Conservation (phyloP, 2,797 vertebrate species). For the Scyliorhinus canicula region DNA sequence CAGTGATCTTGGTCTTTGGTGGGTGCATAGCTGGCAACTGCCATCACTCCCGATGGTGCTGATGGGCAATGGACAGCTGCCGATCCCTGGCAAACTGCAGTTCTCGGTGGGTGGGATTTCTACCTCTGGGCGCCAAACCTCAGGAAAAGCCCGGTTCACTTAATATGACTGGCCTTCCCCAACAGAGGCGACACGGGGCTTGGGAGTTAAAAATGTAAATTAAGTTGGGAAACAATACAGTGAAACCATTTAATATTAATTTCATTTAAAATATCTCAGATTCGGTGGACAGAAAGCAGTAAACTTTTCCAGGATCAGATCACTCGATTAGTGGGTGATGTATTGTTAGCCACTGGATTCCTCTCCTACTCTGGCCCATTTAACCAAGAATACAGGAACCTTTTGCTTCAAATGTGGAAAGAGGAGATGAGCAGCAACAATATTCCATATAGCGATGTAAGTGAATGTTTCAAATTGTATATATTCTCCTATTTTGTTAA, state of each 20-base stretch:
- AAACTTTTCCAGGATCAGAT: conserved; percentile 69
- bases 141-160: too few species aligned
- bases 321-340: conserved; percentile 66
- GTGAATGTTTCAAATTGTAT: conserved; percentile 36
- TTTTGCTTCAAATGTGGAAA: conserved; percentile 67
- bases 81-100: too few species aligned
- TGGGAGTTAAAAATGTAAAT: neutral
- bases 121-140: too few species aligned
- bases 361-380: conserved; percentile 76
- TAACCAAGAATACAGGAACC: conserved; percentile 73
- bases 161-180: too few species aligned
- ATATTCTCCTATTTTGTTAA: neutral
- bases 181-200: too few species aligned
- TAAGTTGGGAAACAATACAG: neutral
- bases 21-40: too few species aligned
- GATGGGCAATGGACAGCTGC: too few species aligned
- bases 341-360: conserved; percentile 72
- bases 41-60: too few species aligned
- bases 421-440: conserved; percentile 59
- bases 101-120: too few species aligned
- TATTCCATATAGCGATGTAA: conserved; percentile 70
- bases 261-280: conserved; percentile 49
- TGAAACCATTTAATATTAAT: conserved; percentile 27
- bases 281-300: conserved; percentile 74
- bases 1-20: too few species aligned